A percentile compares a stretch with the other conserved stretches of the same genome.
Evolutionary conservation across 1,140 invertebrate species (phyloP).

Genomic region (Eumaeus atala): DNA sequence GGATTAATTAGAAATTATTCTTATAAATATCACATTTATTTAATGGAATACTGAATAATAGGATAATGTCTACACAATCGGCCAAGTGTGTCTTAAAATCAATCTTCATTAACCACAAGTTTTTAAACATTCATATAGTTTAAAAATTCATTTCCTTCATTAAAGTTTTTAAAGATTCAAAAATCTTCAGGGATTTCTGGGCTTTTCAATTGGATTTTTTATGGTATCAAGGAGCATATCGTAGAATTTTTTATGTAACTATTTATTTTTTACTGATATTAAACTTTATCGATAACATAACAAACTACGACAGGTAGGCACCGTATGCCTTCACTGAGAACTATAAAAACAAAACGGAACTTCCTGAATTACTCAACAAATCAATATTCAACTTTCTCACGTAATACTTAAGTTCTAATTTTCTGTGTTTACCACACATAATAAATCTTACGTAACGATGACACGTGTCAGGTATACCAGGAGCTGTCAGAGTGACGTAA

Average conservation of each 20-base stretch:
- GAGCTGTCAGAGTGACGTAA: slow-evolving; percentile 64
- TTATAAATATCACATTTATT: not conserved
- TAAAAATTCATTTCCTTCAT: too few species aligned
- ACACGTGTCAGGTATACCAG: slow-evolving; percentile 55
- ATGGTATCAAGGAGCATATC: too few species aligned
- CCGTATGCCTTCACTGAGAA: slow-evolving; percentile 27
- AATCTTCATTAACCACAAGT: too few species aligned
- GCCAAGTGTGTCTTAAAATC: too few species aligned
- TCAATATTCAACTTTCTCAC: slow-evolving; percentile 23
- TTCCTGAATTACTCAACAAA: slow-evolving; percentile 12
- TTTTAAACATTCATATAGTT: too few species aligned
- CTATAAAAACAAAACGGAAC: slow-evolving; percentile 35
- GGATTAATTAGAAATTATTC: not conserved
- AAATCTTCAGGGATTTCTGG: too few species aligned
- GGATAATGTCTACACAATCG: too few species aligned
- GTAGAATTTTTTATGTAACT: too few species aligned
- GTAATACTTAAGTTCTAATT: slow-evolving; percentile 21
- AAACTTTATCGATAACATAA: not conserved
- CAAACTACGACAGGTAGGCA: slow-evolving; percentile 53
- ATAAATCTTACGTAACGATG: slow-evolving; percentile 54
- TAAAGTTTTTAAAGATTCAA: too few species aligned
- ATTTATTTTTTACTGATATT: not conserved
- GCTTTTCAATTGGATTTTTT: too few species aligned
- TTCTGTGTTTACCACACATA: slow-evolving; percentile 14
- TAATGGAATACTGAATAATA: not conserved